Conservation (phyloP, 92 coral and sea anemone species). For the Scolanthus callimorphus region DNA sequence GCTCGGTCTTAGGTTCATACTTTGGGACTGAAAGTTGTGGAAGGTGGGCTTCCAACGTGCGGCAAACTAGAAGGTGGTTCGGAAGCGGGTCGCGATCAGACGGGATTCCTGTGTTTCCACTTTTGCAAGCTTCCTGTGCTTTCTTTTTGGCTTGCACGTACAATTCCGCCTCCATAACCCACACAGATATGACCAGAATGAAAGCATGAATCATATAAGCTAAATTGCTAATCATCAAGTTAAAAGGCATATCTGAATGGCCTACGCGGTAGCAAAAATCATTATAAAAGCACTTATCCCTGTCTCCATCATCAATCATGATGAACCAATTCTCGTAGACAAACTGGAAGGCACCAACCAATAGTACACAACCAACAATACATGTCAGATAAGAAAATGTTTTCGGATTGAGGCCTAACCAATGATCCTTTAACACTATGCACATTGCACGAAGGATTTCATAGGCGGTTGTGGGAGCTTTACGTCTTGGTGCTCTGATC, state of each 20-base stretch:
- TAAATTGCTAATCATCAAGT: slow-evolving; percentile 88
- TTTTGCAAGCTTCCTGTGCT: slow-evolving; percentile 14
- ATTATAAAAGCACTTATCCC: slow-evolving; percentile 88
- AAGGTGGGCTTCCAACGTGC: slow-evolving; percentile 38
- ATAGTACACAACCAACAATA: slow-evolving; percentile 85
- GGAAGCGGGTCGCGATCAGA: slow-evolving; percentile 41
- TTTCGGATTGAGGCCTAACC: slow-evolving; percentile 66
- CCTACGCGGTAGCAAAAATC: slow-evolving; percentile 85
- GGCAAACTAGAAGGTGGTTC: slow-evolving; percentile 55
- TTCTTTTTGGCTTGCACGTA: slow-evolving; percentile 51
- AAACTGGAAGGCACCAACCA: slow-evolving; percentile 90
- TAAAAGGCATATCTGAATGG: slow-evolving; percentile 71
- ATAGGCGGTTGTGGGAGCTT: slow-evolving; percentile 6
- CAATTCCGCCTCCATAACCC: slow-evolving; percentile 88
- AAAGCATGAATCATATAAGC: slow-evolving; percentile 83
- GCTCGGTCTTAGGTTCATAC: slow-evolving; percentile 18
- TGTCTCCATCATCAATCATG: slow-evolving; percentile 74
- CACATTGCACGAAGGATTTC: slow-evolving; percentile 53
- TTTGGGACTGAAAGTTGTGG: slow-evolving; percentile 60
- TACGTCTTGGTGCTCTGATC: slow-evolving; percentile 17
- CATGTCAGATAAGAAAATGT: slow-evolving; percentile 80
- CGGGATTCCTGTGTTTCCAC: not conserved
- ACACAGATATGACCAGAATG: slow-evolving; percentile 75
- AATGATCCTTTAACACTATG: slow-evolving; percentile 40
- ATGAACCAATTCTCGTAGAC: slow-evolving; percentile 77